These are phyloP conservation scores for Halictus ligatus DNA, from an alignment of 2,888 invertebrate genomes.

Conservation along the genomic window DNA sequence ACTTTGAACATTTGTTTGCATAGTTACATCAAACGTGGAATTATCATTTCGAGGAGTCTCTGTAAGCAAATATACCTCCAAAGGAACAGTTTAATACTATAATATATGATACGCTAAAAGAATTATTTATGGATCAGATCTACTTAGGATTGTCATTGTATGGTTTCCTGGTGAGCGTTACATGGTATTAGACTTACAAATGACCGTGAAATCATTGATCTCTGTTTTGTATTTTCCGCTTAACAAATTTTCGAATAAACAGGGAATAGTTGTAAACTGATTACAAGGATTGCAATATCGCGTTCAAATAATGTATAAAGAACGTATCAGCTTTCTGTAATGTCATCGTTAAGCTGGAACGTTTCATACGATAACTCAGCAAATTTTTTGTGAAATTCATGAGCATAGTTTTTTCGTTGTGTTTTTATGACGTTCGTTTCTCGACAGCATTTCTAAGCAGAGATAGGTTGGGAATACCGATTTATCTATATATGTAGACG, in stretches of 20 bases:
- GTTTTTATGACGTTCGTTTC: conserved; percentile 11
- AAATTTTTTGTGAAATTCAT: not conserved
- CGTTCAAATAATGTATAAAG: not conserved
- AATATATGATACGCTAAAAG: not conserved
- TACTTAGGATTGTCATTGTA: conserved; percentile 55
- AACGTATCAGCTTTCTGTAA: not conserved
- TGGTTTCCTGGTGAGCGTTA: conserved; percentile 74
- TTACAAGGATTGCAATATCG: not conserved
- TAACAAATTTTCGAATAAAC: not conserved
- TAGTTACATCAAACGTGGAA: not conserved
- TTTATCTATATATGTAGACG: not conserved
- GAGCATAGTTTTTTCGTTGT: not conserved
- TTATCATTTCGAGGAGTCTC: not conserved
- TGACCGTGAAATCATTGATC: conserved; percentile 78
- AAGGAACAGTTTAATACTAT: not conserved
- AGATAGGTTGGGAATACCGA: conserved; percentile 2
- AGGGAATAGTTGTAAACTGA: not conserved
- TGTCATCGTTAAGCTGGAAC: conserved; percentile 2
- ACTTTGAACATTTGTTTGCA: conserved; percentile 4
- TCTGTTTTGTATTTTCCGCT: conserved; percentile 27
- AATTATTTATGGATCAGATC: conserved; percentile 16
- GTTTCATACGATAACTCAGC: conserved; percentile 22
- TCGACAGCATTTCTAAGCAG: conserved; percentile 16
- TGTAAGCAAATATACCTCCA: not conserved
- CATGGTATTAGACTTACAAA: conserved; percentile 68